Conservation (phyloP, 2,113 vertebrate genomes). For the Toxostoma redivivum region DNA sequence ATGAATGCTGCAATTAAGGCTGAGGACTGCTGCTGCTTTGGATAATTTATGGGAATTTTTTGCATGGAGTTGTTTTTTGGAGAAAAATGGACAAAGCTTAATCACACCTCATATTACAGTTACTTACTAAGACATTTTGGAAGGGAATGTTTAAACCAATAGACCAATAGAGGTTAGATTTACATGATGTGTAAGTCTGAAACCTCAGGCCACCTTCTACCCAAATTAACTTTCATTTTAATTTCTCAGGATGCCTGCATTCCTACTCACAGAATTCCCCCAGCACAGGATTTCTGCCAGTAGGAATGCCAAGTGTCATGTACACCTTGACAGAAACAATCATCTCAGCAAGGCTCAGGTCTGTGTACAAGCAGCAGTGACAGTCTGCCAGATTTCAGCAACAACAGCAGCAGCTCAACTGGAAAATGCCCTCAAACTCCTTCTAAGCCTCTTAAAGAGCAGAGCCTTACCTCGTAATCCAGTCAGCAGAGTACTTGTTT, state of each 20-base stretch:
- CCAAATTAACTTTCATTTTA: background rate
- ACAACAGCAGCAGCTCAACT: background rate
- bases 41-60: background rate
- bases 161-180: background rate
- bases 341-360: background rate
- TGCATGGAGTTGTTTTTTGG: background rate
- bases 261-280: background rate
- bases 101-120: background rate
- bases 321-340: background rate
- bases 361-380: rapidly evolving
- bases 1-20: background rate
- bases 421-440: background rate
- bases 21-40: background rate
- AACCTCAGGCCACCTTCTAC: background rate
- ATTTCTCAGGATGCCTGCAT: background rate
- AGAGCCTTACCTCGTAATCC: background rate
- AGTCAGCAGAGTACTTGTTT: background rate
- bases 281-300: background rate
- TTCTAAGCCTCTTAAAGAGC: background rate
- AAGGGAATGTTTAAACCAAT: background rate
- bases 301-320: background rate
- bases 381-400: background rate
- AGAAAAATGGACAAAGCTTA: background rate
- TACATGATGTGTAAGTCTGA: background rate
- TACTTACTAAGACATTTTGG: background rate